Percentiles rank a stretch among this genome's conserved stretches.
Evolutionary conservation across 2,888 invertebrate species (phyloP).

Genomic region (Crematogaster levior): DNA sequence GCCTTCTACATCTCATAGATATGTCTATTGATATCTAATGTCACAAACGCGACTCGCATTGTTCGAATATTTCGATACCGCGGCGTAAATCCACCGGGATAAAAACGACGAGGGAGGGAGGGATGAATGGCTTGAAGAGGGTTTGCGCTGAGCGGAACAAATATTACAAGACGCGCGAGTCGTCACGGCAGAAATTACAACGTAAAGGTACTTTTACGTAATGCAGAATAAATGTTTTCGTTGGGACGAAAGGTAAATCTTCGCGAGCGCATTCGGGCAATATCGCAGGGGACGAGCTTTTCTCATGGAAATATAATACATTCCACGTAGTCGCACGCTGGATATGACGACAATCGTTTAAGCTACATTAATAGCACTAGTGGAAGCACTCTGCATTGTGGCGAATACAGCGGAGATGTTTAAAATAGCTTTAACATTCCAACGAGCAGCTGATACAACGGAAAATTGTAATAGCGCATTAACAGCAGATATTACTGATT

Average conservation of each 20-base stretch:
- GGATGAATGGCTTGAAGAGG: conserved; percentile 8
- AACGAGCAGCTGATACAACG: background rate
- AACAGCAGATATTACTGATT: background rate
- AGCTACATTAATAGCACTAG: conserved; percentile 46
- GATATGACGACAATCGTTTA: conserved; percentile 49
- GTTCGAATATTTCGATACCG: conserved; percentile 4
- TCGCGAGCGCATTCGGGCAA: conserved; percentile 38
- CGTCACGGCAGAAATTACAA: conserved; percentile 41
- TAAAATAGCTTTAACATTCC: conserved; percentile 6
- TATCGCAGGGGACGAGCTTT: conserved; percentile 41
- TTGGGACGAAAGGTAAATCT: conserved; percentile 49
- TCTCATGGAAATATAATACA: conserved; percentile 52
- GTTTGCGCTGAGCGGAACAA: conserved; percentile 18
- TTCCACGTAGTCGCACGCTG: conserved; percentile 36
- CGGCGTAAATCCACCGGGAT: background rate
- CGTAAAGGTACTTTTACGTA: conserved; percentile 42
- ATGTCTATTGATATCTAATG: background rate
- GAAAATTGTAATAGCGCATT: conserved; percentile 9
- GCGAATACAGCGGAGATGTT: background rate
- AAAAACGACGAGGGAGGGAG: background rate
- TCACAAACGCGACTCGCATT: background rate
- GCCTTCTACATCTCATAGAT: background rate
- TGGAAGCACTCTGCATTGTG: conserved; percentile 1
- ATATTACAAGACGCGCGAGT: conserved; percentile 47
- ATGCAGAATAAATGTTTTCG: conserved; percentile 51